Percentiles rank a stretch among this genome's conserved stretches.
Evolutionary conservation across 2,797 vertebrate species (phyloP).

Genomic region (Xiphorhynchus erythropygius): DNA sequence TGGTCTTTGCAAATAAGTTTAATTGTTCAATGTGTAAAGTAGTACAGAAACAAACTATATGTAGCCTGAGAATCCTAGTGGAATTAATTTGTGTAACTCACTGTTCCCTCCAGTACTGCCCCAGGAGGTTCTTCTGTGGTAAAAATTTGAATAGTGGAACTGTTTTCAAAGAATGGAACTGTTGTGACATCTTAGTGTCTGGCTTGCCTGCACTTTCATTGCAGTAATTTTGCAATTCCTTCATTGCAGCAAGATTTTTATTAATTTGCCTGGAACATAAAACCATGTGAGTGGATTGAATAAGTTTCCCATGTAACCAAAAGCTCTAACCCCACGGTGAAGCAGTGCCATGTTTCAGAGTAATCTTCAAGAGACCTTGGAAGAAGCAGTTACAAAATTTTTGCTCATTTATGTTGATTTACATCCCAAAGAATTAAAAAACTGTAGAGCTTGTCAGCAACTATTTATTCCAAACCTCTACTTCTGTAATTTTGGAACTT

Average conservation of each 20-base stretch:
- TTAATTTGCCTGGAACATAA: background rate
- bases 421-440: background rate
- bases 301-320: background rate
- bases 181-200: background rate
- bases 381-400: background rate
- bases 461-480: background rate
- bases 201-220: background rate
- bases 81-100: background rate
- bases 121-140: background rate
- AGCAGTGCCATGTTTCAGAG: background rate
- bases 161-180: background rate
- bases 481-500: background rate
- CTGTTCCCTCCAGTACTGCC: background rate
- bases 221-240: background rate
- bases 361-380: background rate
- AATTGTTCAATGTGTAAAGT: background rate
- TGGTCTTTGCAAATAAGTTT: background rate
- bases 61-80: background rate
- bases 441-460: background rate
- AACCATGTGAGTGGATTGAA: background rate
- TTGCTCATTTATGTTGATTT: background rate
- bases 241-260: background rate
- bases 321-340: background rate
- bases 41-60: background rate
- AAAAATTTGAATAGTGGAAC: background rate